phyloP scores from a whole-genome alignment of 2,113 vertebrate species.

The Oreochromis tanganicae region DNA sequence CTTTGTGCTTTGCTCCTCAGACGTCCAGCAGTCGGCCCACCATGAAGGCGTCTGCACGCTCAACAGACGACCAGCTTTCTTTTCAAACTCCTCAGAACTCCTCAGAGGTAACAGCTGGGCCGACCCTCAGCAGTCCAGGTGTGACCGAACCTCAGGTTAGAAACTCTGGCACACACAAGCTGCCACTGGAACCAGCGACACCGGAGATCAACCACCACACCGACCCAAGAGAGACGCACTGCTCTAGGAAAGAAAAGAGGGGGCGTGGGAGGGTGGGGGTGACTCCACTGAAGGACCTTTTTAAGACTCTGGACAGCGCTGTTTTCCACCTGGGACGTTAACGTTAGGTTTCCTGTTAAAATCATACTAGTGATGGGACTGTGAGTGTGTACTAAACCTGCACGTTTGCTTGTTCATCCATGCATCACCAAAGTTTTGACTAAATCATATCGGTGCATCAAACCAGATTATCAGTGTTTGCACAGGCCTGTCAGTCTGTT shows the following conservation, averaged over 20 bases:
- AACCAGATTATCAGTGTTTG: rapidly evolving
- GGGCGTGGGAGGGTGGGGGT: slow-evolving; percentile 52
- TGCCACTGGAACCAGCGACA: slow-evolving; percentile 70
- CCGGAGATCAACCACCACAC: slow-evolving; percentile 66
- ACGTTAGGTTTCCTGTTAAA: rapidly evolving
- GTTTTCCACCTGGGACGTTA: slow-evolving; percentile 38
- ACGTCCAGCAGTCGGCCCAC: not conserved
- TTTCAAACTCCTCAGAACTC: slow-evolving; percentile 35
- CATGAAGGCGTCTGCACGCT: not conserved
- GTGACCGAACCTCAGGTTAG: not conserved
- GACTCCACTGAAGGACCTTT: slow-evolving; percentile 79
- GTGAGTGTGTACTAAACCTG: not conserved
- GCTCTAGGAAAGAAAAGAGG: not conserved
- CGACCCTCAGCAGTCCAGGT: not conserved
- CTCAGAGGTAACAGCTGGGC: not conserved
- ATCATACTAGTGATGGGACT: not conserved
- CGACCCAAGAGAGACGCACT: slow-evolving; percentile 31
- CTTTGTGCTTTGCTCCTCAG: not conserved
- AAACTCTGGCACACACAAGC: slow-evolving; percentile 67
- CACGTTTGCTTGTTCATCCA: not conserved
- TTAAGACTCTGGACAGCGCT: slow-evolving; percentile 81
- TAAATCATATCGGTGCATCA: not conserved
- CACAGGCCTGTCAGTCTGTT: not conserved
- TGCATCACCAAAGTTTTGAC: not conserved
- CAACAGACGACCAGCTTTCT: slow-evolving; percentile 67